Conservation (phyloP, 2,113 vertebrate genomes). For the Nothocercus julius region DNA sequence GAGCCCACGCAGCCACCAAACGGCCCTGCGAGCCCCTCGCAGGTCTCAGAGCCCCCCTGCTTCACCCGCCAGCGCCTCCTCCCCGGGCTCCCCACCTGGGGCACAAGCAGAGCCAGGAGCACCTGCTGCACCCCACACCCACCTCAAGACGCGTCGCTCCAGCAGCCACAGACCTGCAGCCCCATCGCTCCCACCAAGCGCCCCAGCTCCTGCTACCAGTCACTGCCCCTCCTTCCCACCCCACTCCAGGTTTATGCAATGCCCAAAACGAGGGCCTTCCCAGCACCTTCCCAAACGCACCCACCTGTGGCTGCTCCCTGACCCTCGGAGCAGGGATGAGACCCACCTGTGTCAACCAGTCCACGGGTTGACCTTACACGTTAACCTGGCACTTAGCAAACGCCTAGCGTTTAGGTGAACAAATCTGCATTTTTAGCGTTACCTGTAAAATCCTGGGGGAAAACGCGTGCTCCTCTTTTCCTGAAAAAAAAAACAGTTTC, state of each 20-base stretch:
- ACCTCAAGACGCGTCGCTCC: rapidly evolving
- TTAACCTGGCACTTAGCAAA: no score
- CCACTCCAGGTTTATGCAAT: not conserved
- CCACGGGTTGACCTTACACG: no score
- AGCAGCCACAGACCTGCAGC: not conserved
- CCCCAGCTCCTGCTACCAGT: no score
- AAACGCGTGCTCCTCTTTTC: not conserved
- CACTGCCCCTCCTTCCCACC: not conserved
- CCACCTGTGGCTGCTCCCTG: not conserved
- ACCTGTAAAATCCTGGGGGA: not conserved
- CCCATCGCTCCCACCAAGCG: rapidly evolving
- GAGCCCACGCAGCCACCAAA: no score
- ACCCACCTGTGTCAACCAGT: not conserved
- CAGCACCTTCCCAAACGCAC: not conserved
- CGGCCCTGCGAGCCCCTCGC: no score
- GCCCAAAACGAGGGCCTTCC: not conserved
- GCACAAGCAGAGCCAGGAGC: rapidly evolving
- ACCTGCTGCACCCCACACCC: not conserved
- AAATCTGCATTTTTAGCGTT: not conserved
- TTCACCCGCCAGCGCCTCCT: rapidly evolving
- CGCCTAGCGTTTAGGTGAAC: no score
- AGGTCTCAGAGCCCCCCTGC: not conserved
- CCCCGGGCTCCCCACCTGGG: not conserved
- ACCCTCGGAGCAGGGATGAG: not conserved
- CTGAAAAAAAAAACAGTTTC: not conserved